Evolutionary conservation across 2,888 invertebrate genomes (phyloP), one percentile per base, ranked within the genome.

Genomic region (Erebia palarica): DNA sequence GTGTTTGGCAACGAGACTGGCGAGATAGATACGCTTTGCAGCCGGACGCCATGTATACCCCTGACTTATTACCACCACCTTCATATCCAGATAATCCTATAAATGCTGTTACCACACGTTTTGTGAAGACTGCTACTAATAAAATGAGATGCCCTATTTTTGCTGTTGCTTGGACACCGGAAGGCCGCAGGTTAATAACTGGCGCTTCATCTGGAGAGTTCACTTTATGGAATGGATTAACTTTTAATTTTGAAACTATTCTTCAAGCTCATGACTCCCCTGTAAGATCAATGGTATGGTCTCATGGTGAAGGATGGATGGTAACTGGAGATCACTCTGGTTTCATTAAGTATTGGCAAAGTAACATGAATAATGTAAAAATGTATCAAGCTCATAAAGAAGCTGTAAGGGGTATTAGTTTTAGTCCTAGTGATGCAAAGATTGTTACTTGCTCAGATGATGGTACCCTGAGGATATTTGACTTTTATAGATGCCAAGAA

Each of bases 181-280:
- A 99, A 92, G 99, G 99, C 14, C 95, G 99, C 77, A 95, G 99
- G 78, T 94, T 99, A 74, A 98, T 99, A 8, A 99, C 99, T 1
- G 99, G 99, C 11, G 99, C 99, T 27, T 99, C 99, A 44, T 99
- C 99, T 70, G 99, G 99, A 60, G 99, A 99, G 92, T 99, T 99
- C 85, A 99, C 99, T 0, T 94, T 99, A 3, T 99, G 99, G 99
- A 99, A 99, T 94, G 99, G 99, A 47, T 95, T 99, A 44, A 99
- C 99, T n/a, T 99, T 99, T 91, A 99, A 99, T 94, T 99, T 99
- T 94, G 99, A 99, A 94, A 99, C 99, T n/a, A 99, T 99, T 88
- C 94, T 99, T 65, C 99, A 99, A 98, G 99, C 99, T n/a, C 99
- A 99, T 85, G 99, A 99, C 88, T 97, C 98, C 76, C 98, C 99